phyloP scores from a whole-genome alignment of 2,888 invertebrate genomes.

The Griposia aprilina region DNA sequence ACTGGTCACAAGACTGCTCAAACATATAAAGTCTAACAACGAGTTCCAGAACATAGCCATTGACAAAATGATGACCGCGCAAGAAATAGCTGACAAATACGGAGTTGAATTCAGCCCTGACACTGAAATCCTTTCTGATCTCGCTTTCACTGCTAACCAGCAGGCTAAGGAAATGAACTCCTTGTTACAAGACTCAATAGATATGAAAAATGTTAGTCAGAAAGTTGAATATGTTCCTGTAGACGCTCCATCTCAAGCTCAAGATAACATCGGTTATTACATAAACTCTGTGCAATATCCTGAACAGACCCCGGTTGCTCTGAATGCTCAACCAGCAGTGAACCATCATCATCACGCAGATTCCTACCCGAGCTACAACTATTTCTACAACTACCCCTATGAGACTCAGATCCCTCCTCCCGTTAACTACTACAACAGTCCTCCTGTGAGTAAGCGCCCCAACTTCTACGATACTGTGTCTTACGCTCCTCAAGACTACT shows the following conservation, averaged over 20 bases:
- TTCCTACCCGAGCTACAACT: slow-evolving; percentile 69
- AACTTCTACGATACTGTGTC: slow-evolving; percentile 81
- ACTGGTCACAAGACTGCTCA: slow-evolving; percentile 81
- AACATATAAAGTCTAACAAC: slow-evolving; percentile 86
- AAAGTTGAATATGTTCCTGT: slow-evolving; percentile 67
- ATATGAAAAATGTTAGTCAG: slow-evolving; percentile 73
- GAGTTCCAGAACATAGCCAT: slow-evolving; percentile 88
- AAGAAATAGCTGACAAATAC: slow-evolving; percentile 87
- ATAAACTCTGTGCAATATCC: slow-evolving; percentile 67
- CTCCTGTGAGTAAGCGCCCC: slow-evolving; percentile 79
- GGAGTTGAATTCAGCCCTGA: slow-evolving; percentile 85
- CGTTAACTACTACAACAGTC: slow-evolving; percentile 69
- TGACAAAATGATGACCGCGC: slow-evolving; percentile 88
- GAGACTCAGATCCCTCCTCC: slow-evolving; percentile 80
- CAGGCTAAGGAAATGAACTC: slow-evolving; percentile 82
- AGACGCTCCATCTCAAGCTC: slow-evolving; percentile 59
- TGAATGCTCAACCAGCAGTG: slow-evolving; percentile 49
- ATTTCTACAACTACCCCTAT: slow-evolving; percentile 72
- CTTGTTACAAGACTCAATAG: slow-evolving; percentile 79
- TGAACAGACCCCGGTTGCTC: slow-evolving; percentile 51
- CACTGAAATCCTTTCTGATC: slow-evolving; percentile 82
- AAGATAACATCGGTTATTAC: slow-evolving; percentile 59
- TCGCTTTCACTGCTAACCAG: slow-evolving; percentile 82
- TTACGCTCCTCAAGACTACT: slow-evolving; percentile 75
- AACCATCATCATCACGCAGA: slow-evolving; percentile 67